Percentiles rank a stretch among this genome's conserved stretches.
These are phyloP conservation scores for Stenopsyche tienmushanensis DNA, from an alignment of 1,140 invertebrate genomes.

Conservation along the genomic window DNA sequence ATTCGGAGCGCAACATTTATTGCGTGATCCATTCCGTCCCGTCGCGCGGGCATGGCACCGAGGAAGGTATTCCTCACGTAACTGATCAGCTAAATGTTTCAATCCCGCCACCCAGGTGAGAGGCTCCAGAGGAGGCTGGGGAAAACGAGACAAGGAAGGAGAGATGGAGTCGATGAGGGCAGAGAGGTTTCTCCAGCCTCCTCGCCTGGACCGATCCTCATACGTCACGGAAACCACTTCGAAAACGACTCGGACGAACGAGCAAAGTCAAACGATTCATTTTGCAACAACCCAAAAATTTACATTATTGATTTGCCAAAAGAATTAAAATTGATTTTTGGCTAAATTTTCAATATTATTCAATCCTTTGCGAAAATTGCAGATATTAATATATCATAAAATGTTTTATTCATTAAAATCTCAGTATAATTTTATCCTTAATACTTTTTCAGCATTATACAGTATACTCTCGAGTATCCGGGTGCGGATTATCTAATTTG, in stretches of 20 bases:
- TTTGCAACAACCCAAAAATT: no score
- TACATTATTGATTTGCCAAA: no score
- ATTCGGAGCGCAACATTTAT: not conserved
- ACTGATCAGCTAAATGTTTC: constrained; percentile 37
- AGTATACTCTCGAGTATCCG: no score
- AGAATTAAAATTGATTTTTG: not conserved
- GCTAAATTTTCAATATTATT: not conserved
- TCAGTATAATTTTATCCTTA: no score
- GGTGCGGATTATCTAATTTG: no score
- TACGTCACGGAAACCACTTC: not conserved
- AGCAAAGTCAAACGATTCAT: no score
- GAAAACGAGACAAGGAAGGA: not conserved
- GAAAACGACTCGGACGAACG: not conserved
- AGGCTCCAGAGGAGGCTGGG: not conserved
- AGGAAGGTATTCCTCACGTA: constrained; percentile 28
- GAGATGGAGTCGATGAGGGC: not conserved
- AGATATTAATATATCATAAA: not conserved
- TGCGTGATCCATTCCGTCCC: constrained; percentile 14
- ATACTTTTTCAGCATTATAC: no score
- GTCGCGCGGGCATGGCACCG: not conserved
- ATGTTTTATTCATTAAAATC: no score
- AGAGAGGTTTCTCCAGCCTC: not conserved
- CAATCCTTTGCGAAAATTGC: constrained; percentile 14
- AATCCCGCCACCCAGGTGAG: constrained; percentile 34
- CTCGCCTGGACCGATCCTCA: constrained; percentile 6